Percentiles rank a stretch among this genome's conserved stretches.
These are phyloP conservation scores for Peromyscus melanophrys DNA, from an alignment of 2,797 vertebrate genomes.

Conservation along the genomic window DNA sequence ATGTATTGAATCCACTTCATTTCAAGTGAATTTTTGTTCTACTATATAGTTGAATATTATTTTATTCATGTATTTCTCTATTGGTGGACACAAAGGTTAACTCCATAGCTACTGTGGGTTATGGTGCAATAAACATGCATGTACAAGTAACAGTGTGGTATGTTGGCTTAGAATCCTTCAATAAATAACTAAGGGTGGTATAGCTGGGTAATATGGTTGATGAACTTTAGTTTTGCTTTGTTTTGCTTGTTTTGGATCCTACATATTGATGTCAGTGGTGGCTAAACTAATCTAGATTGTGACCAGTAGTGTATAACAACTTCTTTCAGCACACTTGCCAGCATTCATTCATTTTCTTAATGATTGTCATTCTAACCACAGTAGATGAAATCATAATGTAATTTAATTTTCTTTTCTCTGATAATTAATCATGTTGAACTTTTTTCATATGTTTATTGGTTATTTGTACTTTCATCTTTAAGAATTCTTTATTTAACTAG, in stretches of 20 bases:
- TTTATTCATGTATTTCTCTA: not conserved
- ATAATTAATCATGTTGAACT: not conserved
- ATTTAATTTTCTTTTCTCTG: not conserved
- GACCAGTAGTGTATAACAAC: not conserved
- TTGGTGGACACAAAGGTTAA: not conserved
- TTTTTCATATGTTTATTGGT: not conserved
- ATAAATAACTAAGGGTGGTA: not conserved
- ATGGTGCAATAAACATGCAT: not conserved
- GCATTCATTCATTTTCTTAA: not conserved
- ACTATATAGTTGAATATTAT: not conserved
- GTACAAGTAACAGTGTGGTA: not conserved
- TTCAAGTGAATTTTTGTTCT: not conserved
- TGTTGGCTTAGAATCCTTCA: not conserved
- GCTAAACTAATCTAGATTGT: not conserved
- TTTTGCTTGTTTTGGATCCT: not conserved
- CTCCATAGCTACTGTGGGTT: not conserved
- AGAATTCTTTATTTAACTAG: not conserved
- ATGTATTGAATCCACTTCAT: not conserved
- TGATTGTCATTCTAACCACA: not conserved
- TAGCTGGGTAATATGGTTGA: too few species aligned
- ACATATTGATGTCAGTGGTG: not conserved
- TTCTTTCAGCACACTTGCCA: not conserved
- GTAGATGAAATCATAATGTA: not conserved
- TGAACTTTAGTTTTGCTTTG: not conserved
- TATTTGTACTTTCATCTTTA: not conserved